A percentile compares a stretch with the other conserved stretches of the same genome.
Conservation (phyloP, 2,113 vertebrate species). For the Thomomys bottae region DNA sequence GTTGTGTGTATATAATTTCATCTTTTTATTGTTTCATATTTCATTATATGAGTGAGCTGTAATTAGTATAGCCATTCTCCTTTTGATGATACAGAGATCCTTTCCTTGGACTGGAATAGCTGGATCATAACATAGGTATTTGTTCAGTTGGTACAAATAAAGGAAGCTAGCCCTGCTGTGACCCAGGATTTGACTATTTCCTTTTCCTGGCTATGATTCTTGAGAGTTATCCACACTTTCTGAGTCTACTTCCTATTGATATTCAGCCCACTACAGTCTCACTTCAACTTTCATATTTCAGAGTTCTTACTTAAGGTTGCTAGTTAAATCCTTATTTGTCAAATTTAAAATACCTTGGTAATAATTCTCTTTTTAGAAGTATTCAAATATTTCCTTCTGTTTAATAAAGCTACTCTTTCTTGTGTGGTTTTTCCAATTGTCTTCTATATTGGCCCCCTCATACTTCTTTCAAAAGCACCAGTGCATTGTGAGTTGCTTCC, state of each 20-base stretch:
- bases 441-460: not conserved
- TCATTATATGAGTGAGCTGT: not conserved
- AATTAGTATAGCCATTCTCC: not conserved
- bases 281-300: not conserved
- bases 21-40: constrained; percentile 19
- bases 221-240: constrained; percentile 23
- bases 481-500: not conserved
- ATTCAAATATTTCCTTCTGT: not conserved
- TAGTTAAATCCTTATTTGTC: not conserved
- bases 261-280: not conserved
- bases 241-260: constrained; percentile 27
- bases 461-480: fast-evolving
- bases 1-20: not conserved
- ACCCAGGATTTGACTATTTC: not conserved
- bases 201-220: not conserved
- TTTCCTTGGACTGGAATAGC: not conserved
- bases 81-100: not conserved
- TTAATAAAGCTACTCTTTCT: not conserved
- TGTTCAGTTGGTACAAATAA: constrained; percentile 28
- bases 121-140: not conserved
- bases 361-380: not conserved
- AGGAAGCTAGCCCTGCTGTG: not conserved
- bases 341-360: constrained; percentile 10
- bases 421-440: not conserved
- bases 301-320: not conserved